Conservation (phyloP, 2,113 vertebrate species). For the Alouatta palliata region DNA sequence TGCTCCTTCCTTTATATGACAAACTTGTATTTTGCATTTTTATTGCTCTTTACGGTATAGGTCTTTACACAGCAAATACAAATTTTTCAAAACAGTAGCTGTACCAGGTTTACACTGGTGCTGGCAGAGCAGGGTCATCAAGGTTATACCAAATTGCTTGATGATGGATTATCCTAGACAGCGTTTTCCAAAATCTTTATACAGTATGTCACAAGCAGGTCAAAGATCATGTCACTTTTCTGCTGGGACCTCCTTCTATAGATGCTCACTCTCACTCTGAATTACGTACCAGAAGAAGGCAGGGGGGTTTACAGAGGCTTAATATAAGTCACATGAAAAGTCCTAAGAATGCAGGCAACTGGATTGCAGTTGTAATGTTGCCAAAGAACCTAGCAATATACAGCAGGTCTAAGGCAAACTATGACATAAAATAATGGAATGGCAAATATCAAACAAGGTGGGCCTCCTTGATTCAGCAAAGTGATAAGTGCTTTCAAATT, state of each 20-base stretch:
- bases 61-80: not conserved
- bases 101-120: not conserved
- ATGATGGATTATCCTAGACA: slow-evolving; percentile 72
- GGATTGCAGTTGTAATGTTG: not conserved
- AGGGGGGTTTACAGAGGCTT: not conserved
- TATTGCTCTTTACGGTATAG: not conserved
- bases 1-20: not conserved
- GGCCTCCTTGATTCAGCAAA: not conserved
- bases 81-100: not conserved
- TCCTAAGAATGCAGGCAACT: not conserved
- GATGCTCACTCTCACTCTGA: not conserved
- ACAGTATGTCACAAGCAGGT: slow-evolving; percentile 64
- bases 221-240: slow-evolving; percentile 56
- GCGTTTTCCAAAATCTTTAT: slow-evolving; percentile 65
- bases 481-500: not conserved
- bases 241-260: not conserved
- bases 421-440: not conserved
- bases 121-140: slow-evolving; percentile 44
- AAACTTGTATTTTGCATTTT: not conserved
- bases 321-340: not conserved
- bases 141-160: slow-evolving; percentile 29
- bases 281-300: not conserved
- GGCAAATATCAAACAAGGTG: not conserved
- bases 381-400: not conserved
- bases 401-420: not conserved